Base-by-base conservation (phyloP, 2,113 vertebrate genomes). In the Holacanthus passer region DNA sequence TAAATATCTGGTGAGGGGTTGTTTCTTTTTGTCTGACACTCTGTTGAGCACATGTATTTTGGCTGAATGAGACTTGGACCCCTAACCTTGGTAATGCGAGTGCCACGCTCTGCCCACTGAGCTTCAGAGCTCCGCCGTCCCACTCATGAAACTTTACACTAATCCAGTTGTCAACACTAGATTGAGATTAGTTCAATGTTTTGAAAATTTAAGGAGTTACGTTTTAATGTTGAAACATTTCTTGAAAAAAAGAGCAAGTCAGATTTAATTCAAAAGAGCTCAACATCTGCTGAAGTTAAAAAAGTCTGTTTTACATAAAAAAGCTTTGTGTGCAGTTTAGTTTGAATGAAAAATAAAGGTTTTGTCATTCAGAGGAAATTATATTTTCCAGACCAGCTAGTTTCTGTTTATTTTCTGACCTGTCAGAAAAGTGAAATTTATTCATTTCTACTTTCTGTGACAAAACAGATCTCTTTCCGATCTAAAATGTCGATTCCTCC, bases 361-460 rank as follows among this genome's bases (percentile, higher is more conserved):
- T 69, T 45, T 75, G 45, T 71, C 24, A 17, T 48, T 43, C n/a
- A 56, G 43, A 65, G 24, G 29, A 53, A 47, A 56, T 41, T 43
- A 14, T 7, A 9, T 27, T 67, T 37, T 52, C 66, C 31, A 79
- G 58, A 58, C 4, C 6, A 3, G 14, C 35, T 50, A 37, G 62
- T 67, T 22, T 80, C 24, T 75, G 17, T 75, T 79, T 66, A 45
- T 70, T 73, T 78, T 68, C 56, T 56, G 24, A 48, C n/a, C 17
- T 43, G 7, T 45, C 65, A 69, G 24, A 70, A 66, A 70, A 35
- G 20, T 41, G 32, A 47, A 47, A 71, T 78, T 37, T 45, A 69
- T 56, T 78, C 24, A 22, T 60, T 77, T 79, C 52, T 11, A 64
- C 72, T 69, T 60, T 67, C 27, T 24, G 2, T 48, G 6, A 55